These are phyloP conservation scores for Dendropsophus ebraccatus DNA, from an alignment of 2,113 vertebrate species.

Conservation along the genomic window DNA sequence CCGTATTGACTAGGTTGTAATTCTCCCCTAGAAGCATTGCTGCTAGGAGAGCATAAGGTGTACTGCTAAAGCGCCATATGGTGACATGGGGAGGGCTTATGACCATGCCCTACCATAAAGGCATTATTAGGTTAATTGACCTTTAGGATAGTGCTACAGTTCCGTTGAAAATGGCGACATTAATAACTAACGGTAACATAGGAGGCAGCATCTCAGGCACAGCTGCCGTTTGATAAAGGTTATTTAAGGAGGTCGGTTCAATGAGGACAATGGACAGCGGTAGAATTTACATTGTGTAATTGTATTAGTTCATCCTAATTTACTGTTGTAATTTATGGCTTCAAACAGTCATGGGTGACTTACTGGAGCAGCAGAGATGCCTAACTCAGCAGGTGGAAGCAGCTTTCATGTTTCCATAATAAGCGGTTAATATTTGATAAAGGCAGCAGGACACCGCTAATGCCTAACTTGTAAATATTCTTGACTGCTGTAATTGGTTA, in stretches of 20 bases:
- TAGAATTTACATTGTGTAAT: conserved; percentile 52
- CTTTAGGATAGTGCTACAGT: neutral
- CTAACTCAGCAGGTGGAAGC: conserved; percentile 48
- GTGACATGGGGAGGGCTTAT: neutral
- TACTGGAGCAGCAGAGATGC: conserved; percentile 39
- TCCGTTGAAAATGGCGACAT: neutral
- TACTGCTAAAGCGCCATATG: neutral
- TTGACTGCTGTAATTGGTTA: conserved; percentile 45
- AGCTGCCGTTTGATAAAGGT: conserved; percentile 16
- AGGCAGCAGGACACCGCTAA: conserved; percentile 46
- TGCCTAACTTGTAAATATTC: conserved; percentile 44
- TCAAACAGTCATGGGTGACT: conserved; percentile 49
- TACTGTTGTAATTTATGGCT: conserved; percentile 45
- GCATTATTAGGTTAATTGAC: neutral
- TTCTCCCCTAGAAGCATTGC: no score
- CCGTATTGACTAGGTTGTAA: no score
- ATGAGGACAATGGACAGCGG: conserved; percentile 28
- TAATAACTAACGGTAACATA: conserved; percentile 1
- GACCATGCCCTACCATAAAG: neutral
- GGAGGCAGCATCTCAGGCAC: neutral
- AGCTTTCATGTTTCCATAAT: conserved; percentile 52
- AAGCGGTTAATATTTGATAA: conserved; percentile 54
- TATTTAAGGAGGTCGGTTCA: conserved; percentile 52
- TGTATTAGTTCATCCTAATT: conserved; percentile 49
- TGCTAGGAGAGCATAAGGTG: neutral